phyloP scores from a whole-genome alignment of 2,113 vertebrate species.

The Bettongia penicillata region DNA sequence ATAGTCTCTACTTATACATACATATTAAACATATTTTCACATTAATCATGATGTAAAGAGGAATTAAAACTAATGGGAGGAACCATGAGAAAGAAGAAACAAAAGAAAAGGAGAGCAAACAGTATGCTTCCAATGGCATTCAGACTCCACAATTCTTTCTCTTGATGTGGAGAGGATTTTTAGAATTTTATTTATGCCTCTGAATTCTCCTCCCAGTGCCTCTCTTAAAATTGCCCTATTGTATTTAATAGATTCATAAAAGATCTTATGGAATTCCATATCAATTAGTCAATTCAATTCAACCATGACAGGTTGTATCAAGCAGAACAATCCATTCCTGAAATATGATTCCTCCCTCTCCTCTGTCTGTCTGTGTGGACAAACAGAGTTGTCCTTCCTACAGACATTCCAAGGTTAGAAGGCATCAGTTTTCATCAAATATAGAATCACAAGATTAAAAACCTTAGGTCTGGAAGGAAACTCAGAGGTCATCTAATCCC shows the following conservation, averaged over 20 bases:
- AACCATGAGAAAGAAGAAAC: too few species aligned
- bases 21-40: too few species aligned
- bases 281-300: conserved; percentile 42
- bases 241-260: not conserved
- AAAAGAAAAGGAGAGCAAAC: too few species aligned
- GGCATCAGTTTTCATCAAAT: not conserved
- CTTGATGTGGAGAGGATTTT: too few species aligned
- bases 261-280: not conserved
- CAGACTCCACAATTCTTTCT: too few species aligned
- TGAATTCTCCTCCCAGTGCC: not conserved
- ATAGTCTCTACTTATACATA: too few species aligned
- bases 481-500: not conserved
- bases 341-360: not conserved
- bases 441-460: conserved; percentile 15
- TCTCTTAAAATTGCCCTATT: conserved; percentile 8
- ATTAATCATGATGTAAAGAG: too few species aligned
- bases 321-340: conserved; percentile 25
- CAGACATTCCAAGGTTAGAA: not conserved
- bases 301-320: not conserved
- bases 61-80: too few species aligned
- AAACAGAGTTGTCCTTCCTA: not conserved
- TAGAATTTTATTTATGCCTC: not conserved
- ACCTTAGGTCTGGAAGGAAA: conserved; percentile 26
- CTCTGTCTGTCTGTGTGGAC: not conserved
- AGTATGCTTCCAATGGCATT: too few species aligned